Conservation (phyloP, 2,113 vertebrate genomes). For the Struthidea cinerea region DNA sequence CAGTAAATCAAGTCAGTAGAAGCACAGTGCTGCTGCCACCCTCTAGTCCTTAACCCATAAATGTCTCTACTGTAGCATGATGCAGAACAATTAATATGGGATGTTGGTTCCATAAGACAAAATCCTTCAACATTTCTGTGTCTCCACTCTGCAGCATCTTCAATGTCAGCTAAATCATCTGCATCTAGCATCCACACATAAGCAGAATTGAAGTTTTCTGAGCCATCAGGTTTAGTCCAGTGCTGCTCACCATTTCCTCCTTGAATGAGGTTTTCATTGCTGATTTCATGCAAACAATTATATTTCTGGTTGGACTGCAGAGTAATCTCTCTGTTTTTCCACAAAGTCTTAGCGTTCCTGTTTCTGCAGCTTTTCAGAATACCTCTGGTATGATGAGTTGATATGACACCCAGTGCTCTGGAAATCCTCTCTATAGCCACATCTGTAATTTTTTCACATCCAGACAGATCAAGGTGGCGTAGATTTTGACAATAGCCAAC, state of each 20-base stretch:
- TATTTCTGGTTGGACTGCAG: constrained; percentile 61
- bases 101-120: constrained; percentile 73
- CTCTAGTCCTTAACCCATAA: constrained; percentile 83
- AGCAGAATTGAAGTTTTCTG: constrained; percentile 60
- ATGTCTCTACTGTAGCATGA: constrained; percentile 81
- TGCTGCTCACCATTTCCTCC: constrained; percentile 48
- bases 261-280: constrained; percentile 44
- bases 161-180: constrained; percentile 87
- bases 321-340: constrained; percentile 68
- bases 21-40: constrained; percentile 81
- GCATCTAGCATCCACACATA: constrained; percentile 87
- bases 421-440: constrained; percentile 86
- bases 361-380: constrained; percentile 66
- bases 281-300: constrained; percentile 51
- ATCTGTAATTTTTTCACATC: constrained; percentile 93
- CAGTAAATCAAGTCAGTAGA: constrained; percentile 80
- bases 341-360: constrained; percentile 54
- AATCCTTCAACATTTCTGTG: constrained; percentile 70
- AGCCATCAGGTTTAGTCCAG: constrained; percentile 63
- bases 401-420: constrained; percentile 82
- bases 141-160: constrained; percentile 91
- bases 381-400: constrained; percentile 45
- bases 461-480: constrained; percentile 90
- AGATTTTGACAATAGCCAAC: constrained; percentile 82
- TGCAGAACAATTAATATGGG: constrained; percentile 66